Conservation (phyloP, 2,113 vertebrate genomes). For the Himantopus leucocephalus region DNA sequence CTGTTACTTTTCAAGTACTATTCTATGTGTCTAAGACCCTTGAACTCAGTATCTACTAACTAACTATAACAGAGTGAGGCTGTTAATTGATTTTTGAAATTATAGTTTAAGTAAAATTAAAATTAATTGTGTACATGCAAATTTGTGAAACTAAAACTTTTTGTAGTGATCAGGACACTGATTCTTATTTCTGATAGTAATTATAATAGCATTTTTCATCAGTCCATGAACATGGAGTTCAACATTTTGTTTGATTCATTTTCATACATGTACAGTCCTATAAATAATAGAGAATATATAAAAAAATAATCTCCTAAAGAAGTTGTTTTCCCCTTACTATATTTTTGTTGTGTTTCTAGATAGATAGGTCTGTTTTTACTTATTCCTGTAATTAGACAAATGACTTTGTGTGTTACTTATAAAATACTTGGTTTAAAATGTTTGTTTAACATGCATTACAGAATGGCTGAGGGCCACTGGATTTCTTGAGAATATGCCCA, state of each 20-base stretch:
- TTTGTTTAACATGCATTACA: background rate
- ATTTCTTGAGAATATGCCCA: background rate
- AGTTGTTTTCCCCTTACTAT: background rate
- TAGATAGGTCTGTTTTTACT: background rate
- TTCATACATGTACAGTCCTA: background rate
- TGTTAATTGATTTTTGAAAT: background rate
- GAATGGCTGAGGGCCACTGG: background rate
- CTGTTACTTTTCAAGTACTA: background rate
- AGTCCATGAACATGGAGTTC: background rate
- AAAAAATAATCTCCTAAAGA: background rate
- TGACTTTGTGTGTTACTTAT: background rate
- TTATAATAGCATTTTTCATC: background rate
- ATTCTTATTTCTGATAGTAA: background rate
- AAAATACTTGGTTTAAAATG: background rate
- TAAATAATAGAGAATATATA: background rate
- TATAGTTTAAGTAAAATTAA: background rate
- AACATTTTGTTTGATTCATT: background rate
- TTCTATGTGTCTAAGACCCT: background rate
- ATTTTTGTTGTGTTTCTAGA: background rate
- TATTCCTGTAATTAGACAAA: background rate
- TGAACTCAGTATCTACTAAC: background rate
- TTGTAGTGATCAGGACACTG: rapidly evolving
- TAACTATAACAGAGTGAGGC: background rate
- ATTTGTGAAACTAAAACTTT: background rate
- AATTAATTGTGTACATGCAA: background rate